phyloP scores from a whole-genome alignment of 2,888 invertebrate species.

The Lasioglossum leucozonium region DNA sequence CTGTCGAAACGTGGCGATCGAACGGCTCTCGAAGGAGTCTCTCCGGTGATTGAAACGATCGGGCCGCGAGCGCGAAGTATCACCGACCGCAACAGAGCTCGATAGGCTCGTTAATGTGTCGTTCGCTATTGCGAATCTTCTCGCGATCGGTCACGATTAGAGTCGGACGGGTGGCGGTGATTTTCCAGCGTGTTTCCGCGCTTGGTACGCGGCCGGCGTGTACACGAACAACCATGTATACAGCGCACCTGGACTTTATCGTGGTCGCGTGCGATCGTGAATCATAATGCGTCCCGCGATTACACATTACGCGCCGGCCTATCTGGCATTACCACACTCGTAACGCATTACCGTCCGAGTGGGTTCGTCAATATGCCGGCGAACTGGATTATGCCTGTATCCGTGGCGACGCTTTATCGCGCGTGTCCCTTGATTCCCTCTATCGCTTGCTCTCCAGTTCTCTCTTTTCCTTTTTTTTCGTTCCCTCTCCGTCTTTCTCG shows the following conservation, averaged over 20 bases:
- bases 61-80: neutral
- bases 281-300: conserved; percentile 69
- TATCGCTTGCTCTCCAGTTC: neutral
- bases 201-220: neutral
- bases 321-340: conserved; percentile 60
- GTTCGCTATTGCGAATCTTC: conserved; percentile 43
- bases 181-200: conserved; percentile 34
- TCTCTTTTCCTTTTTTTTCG: neutral
- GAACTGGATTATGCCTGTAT: conserved; percentile 60
- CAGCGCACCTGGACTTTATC: conserved; percentile 59
- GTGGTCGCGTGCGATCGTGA: conserved; percentile 62
- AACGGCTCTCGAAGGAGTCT: neutral
- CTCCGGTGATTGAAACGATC: neutral
- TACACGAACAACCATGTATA: conserved; percentile 18
- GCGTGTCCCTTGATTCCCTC: neutral
- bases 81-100: neutral
- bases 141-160: conserved; percentile 47
- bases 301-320: conserved; percentile 66
- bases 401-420: conserved; percentile 53
- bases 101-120: neutral
- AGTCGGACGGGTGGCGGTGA: conserved; percentile 25
- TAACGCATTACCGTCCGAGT: conserved; percentile 62
- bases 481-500: neutral
- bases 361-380: conserved; percentile 63
- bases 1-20: neutral